Conservation (phyloP, 2,113 vertebrate species). For the Tichodroma muraria region DNA sequence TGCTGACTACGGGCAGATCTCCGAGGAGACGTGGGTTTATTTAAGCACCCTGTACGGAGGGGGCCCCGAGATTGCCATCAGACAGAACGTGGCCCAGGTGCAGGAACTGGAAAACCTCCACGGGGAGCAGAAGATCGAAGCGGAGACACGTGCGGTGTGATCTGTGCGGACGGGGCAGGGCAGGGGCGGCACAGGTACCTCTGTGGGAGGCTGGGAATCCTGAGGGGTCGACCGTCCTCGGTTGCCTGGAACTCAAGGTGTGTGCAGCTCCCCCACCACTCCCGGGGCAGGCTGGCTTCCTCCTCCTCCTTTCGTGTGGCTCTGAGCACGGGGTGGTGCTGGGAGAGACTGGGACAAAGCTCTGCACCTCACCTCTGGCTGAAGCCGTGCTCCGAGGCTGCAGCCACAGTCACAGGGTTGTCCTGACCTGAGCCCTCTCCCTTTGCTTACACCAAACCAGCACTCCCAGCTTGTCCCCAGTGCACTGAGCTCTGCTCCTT, state of each 20-base stretch:
- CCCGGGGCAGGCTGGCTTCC: neutral
- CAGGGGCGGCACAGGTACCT: neutral
- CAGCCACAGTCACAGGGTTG: neutral
- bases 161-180: neutral
- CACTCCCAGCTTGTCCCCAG: neutral
- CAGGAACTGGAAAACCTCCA: conserved; percentile 78
- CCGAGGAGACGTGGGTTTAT: conserved; percentile 94
- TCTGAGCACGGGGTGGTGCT: neutral
- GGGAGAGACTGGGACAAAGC: neutral
- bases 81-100: conserved; percentile 80
- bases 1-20: conserved; percentile 97
- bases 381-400: neutral
- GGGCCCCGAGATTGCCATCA: conserved; percentile 89
- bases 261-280: neutral
- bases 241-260: neutral
- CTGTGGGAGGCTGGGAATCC: neutral
- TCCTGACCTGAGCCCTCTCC: neutral
- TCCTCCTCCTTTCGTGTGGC: neutral
- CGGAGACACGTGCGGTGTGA: conserved; percentile 89
- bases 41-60: conserved; percentile 86
- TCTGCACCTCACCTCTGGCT: neutral
- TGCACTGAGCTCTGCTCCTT: neutral
- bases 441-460: neutral
- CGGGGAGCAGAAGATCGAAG: conserved; percentile 93
- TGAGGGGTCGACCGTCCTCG: neutral